Evolutionary conservation across 2,797 vertebrate species (phyloP).

Genomic region (Oophaga sylvatica): DNA sequence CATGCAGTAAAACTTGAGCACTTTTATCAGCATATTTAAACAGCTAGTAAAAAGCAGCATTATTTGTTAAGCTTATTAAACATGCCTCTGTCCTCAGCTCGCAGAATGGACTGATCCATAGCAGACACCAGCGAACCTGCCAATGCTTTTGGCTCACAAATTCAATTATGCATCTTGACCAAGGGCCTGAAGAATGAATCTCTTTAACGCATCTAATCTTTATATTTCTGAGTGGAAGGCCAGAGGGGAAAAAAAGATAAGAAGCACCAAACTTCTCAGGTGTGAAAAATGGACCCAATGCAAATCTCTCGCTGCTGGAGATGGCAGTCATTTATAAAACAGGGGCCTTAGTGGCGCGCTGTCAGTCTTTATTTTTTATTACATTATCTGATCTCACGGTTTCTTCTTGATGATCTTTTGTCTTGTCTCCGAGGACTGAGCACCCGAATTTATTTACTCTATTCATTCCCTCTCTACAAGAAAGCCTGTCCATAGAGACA

Average conservation of each 20-base stretch:
- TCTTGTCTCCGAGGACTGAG: constrained; percentile 22
- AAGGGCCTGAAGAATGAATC: constrained; percentile 65
- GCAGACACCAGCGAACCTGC: constrained; percentile 39
- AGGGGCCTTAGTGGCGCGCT: neutral
- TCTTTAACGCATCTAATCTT: constrained; percentile 64
- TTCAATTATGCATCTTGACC: constrained; percentile 69
- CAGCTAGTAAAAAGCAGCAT: neutral
- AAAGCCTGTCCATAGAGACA: neutral
- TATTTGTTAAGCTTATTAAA: constrained; percentile 2
- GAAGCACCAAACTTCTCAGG: constrained; percentile 36
- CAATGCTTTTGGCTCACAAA: constrained; percentile 66
- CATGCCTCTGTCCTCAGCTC: constrained; percentile 22
- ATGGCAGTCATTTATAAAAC: constrained; percentile 56
- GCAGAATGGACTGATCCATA: constrained; percentile 42
- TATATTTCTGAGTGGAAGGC: constrained; percentile 54
- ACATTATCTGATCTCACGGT: constrained; percentile 36
- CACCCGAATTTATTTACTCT: neutral
- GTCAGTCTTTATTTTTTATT: constrained; percentile 48
- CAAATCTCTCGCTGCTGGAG: constrained; percentile 49
- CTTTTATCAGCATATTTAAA: neutral
- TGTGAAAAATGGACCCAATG: constrained; percentile 56
- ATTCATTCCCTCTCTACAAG: constrained; percentile 15
- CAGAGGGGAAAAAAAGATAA: constrained; percentile 46
- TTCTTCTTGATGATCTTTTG: constrained; percentile 34
- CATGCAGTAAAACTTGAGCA: neutral